These are phyloP conservation scores for Ceratina calcarata DNA, from an alignment of 1,140 invertebrate genomes.

Conservation along the genomic window DNA sequence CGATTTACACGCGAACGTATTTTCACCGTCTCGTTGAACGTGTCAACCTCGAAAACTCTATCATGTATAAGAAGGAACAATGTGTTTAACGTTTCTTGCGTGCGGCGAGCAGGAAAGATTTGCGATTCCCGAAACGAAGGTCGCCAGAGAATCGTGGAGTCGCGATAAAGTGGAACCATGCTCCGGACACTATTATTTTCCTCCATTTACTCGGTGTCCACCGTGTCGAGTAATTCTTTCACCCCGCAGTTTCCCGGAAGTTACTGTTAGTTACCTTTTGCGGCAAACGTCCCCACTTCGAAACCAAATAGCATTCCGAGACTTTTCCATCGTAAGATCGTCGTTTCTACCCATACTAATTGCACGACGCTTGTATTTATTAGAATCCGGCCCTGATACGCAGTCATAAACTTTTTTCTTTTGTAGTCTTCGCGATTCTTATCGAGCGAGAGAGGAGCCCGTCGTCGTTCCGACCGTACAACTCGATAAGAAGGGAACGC, in stretches of 20 bases:
- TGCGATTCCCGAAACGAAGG: conserved; percentile 34
- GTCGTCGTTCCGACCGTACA: background rate
- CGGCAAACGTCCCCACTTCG: background rate
- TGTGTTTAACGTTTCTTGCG: no score
- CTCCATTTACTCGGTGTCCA: conserved; percentile 26
- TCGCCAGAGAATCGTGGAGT: conserved; percentile 18
- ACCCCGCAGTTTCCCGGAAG: background rate
- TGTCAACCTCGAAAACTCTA: no score
- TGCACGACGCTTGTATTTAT: no score
- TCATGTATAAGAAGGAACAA: background rate
- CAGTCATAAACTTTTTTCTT: background rate
- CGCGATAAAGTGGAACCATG: conserved; percentile 56
- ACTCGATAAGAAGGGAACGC: background rate
- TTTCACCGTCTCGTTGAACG: no score
- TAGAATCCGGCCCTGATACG: no score
- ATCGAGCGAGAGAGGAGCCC: background rate
- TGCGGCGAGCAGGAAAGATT: background rate
- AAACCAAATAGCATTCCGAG: background rate
- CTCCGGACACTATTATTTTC: conserved; percentile 54
- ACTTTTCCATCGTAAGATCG: no score
- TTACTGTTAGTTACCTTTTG: background rate
- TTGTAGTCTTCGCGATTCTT: background rate
- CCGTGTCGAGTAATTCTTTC: conserved; percentile 20
- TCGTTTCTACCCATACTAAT: no score
- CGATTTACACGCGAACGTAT: no score